Base-by-base conservation (phyloP, 1,140 invertebrate species). In the Orussus abietinus region DNA sequence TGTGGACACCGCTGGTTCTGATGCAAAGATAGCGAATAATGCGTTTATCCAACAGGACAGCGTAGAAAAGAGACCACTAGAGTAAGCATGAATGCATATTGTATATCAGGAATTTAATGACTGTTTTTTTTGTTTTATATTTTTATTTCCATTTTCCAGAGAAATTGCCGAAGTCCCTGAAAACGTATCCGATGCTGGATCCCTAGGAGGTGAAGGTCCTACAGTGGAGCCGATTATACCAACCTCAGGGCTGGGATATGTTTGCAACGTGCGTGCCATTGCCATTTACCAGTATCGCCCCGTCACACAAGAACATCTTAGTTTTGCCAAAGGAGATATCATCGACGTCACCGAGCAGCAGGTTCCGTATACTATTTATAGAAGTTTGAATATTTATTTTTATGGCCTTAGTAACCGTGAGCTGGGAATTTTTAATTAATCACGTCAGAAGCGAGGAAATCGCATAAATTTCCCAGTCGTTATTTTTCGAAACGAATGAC, bases 91-190 rank as follows among this genome's bases (percentile, higher is more conserved):
- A 3, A 4, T 10, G 28, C 17, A 14, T 25, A 25, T 30, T 17
- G 30, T 28, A 22, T 31, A 35, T 47, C 26, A 13, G 9, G 17
- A 13, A 29, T 26, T 37, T 14, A 4, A 39, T 33, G 9, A 28
- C 22, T 31, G 29, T 15, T 42, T 13, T 51, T 30, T 35, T 35
- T 38, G 5, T 17, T 39, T 29, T 30, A 30, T 5, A 14, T 20
- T 6, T 14, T 20, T 32, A 42, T 41, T 48, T 41, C 37, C 39
- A 26, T 53, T 55, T 61, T 5, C 11, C 45, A 79, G 77, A 48
- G 84, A 79, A 41, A 87, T 87, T 38, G 83, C 78, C 1, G 86
- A 88, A 68, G 81, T 86, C 19, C 84, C 85, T 2, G 86, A 88
- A 66, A 80, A 77, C 51, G 63, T 76, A 33, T 76, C 77, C 45